Evolutionary conservation across 2,113 vertebrate genomes (phyloP).

Genomic region (Rhinogobius similis): DNA sequence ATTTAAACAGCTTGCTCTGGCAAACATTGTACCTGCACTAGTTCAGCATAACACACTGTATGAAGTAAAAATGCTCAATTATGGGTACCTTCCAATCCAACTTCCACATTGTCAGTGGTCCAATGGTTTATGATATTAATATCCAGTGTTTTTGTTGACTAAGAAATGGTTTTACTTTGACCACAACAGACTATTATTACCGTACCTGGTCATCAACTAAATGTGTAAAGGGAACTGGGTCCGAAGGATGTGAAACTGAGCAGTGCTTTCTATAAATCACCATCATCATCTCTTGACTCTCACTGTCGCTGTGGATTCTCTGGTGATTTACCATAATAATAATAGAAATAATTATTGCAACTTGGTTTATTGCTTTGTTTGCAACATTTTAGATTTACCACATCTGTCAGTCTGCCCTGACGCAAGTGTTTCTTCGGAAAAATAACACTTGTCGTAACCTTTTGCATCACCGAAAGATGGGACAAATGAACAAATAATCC

Average conservation of each 20-base stretch:
- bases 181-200: constrained; percentile 53
- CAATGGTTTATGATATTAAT: not conserved
- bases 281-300: constrained; percentile 57
- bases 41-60: not conserved
- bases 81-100: not conserved
- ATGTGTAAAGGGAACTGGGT: constrained; percentile 62
- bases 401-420: not conserved
- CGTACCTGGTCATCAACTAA: constrained; percentile 46
- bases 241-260: constrained; percentile 73
- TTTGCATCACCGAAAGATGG: not conserved
- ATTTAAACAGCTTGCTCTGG: not conserved
- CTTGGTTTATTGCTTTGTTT: not conserved
- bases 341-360: not conserved
- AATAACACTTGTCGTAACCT: not conserved
- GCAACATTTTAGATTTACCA: not conserved
- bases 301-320: constrained; percentile 59
- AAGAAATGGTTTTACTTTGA: constrained; percentile 20
- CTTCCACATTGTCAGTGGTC: not conserved
- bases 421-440: no score
- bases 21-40: not conserved
- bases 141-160: not conserved
- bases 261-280: constrained; percentile 74
- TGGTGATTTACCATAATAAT: constrained; percentile 31
- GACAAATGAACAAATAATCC: no score
- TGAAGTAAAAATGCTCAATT: not conserved